Base-by-base conservation (phyloP, 2,888 invertebrate genomes). In the Tinea semifulvella region DNA sequence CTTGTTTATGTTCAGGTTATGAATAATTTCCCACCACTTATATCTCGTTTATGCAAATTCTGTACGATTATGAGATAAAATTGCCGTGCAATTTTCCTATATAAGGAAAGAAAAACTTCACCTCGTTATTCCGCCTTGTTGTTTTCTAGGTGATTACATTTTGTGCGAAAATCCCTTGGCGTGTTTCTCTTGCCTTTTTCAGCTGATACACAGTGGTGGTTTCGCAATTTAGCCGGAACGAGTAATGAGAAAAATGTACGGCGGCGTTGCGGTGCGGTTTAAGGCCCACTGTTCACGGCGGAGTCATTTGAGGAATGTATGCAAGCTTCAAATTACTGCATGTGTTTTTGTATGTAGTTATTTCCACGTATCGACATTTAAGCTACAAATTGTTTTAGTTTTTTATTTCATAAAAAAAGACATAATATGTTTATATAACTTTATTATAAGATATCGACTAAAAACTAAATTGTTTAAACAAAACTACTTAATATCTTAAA, bases 151-250 rank as follows among this genome's bases (percentile, higher is more conserved):
- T 70, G 69, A 73, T 74, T 73, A 70, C 68, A 63, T 65, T 60
- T 60, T 59, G 60, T 58, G 57, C 50, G 61, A 63, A 57, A 63
- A 67, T 65, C 71, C 66, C 64, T 59, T 46, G 44, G 28, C 39
- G 31, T 44, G 42, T 47, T 42, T 44, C 36, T 40, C 13, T 36
- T 22, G 13, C 17, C 39, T 31, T 40, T 66, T 70, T 61, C 63
- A 28, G 31, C 31, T 27, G 62, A 58, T 59, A 61, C 60, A 56
- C 57, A 64, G 58, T 59, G 61, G 71, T 57, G 77, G 74, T 69
- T 77, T 72, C 55, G 72, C 71, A 76, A 77, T 77, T 79, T 74
- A 67, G 63, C 68, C 58, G 58, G 60, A 63, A 63, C 63, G 62
- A 63, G 60, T 61, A 60, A 66, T 67, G 67, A 71, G 73, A 74